Evolutionary conservation across 2,113 vertebrate genomes (phyloP).

Genomic region (Ciconia maguari): DNA sequence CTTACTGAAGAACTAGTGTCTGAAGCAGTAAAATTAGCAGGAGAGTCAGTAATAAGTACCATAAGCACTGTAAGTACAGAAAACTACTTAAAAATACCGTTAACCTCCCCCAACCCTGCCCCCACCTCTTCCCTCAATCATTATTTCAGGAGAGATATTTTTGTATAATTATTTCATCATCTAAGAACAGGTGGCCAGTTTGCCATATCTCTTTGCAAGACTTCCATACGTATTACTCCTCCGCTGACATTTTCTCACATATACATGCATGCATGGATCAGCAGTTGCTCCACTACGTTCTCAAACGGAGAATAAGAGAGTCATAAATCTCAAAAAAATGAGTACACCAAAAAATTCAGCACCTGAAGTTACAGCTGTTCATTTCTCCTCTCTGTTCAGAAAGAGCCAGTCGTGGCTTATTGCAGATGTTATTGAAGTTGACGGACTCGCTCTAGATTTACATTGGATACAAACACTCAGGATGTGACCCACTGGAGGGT

Average conservation of each 20-base stretch:
- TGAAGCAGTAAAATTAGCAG: neutral
- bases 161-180: neutral
- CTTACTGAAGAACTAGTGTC: neutral
- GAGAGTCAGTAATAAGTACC: neutral
- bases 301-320: neutral
- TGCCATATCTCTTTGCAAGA: neutral
- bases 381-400: neutral
- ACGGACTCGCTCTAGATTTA: neutral
- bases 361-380: conserved; percentile 27
- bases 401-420: neutral
- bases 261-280: neutral
- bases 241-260: neutral
- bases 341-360: neutral
- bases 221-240: neutral
- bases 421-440: neutral
- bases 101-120: neutral
- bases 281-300: neutral
- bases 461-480: neutral
- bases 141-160: neutral
- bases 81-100: neutral
- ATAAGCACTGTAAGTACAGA: neutral
- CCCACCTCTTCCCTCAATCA: neutral
- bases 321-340: neutral
- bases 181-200: neutral
- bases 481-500: neutral